Evolutionary conservation across 2,113 vertebrate genomes (phyloP).

Genomic region (Ploceus nigricollis): DNA sequence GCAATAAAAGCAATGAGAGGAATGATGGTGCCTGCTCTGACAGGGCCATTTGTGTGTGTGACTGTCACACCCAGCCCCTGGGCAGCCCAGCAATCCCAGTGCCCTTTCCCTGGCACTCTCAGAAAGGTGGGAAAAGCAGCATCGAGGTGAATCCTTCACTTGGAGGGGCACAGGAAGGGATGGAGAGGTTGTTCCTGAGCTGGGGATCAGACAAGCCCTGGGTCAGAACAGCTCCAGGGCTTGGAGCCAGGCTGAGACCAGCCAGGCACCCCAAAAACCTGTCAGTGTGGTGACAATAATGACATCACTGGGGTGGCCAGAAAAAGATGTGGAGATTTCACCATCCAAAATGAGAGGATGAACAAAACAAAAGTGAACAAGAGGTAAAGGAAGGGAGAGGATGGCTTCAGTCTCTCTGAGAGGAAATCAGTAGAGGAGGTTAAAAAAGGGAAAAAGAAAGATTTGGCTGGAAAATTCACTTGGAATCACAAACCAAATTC

Average conservation of each 20-base stretch:
- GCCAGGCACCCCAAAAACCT: background rate
- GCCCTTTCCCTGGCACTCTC: background rate
- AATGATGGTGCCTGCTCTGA: background rate
- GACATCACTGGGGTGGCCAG: background rate
- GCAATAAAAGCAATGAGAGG: background rate
- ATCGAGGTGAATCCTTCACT: fast-evolving
- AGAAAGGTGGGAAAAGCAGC: background rate
- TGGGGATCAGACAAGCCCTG: background rate
- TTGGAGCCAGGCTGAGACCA: background rate
- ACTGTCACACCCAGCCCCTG: background rate
- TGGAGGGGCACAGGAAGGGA: background rate
- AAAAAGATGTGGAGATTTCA: background rate
- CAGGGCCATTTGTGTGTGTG: background rate
- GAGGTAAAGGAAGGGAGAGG: background rate
- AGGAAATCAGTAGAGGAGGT: background rate
- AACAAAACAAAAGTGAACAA: background rate
- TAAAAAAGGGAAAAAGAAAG: background rate
- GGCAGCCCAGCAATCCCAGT: background rate
- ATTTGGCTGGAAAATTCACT: background rate
- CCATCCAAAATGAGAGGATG: background rate
- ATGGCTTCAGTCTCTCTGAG: background rate
- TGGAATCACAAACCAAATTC: background rate
- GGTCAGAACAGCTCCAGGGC: background rate
- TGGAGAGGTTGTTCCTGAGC: background rate
- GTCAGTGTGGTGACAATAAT: background rate